Conservation (phyloP, 2,113 vertebrate genomes). For the Cyanoramphus novaezelandiae region DNA sequence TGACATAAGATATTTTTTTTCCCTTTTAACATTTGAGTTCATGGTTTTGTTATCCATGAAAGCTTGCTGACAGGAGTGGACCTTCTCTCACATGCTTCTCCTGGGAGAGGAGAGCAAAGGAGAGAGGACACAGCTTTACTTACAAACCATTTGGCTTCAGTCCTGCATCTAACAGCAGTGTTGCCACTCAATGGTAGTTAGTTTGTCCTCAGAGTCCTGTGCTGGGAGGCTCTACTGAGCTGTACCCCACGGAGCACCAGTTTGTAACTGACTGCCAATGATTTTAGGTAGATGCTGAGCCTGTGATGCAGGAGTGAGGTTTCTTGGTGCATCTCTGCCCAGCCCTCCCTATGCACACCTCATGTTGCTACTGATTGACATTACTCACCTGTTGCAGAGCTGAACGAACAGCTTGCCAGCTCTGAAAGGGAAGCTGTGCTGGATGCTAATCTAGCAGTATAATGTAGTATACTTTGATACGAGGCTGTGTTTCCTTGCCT, state of each 20-base stretch:
- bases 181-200: neutral
- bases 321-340: neutral
- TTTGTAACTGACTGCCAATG: neutral
- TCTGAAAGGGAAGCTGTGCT: neutral
- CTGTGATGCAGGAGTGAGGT: neutral
- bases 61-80: neutral
- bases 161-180: neutral
- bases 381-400: neutral
- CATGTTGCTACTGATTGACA: neutral
- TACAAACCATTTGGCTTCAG: neutral
- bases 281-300: neutral
- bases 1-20: neutral
- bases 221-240: neutral
- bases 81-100: neutral
- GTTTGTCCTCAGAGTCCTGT: neutral
- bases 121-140: neutral
- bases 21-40: neutral
- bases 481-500: slow-evolving; percentile 22
- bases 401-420: neutral
- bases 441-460: slow-evolving; percentile 34
- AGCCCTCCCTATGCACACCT: neutral
- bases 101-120: neutral
- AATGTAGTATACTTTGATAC: slow-evolving; percentile 40
- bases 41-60: neutral
- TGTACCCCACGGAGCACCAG: neutral